phyloP scores from a whole-genome alignment of 2,888 invertebrate species.

The Coecobrya sp. region DNA sequence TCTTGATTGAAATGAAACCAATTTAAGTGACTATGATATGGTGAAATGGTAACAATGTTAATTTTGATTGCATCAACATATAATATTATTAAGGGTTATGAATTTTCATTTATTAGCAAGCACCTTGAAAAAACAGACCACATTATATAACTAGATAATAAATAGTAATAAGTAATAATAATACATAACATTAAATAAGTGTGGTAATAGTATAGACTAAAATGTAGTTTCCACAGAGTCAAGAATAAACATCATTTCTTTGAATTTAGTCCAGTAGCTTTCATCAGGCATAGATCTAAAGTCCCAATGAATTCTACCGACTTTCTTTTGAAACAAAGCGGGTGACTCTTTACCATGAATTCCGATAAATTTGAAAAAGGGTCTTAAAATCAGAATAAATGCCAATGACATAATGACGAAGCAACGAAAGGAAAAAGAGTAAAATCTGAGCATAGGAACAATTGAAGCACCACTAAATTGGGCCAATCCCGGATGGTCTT shows the following conservation, averaged over 20 bases:
- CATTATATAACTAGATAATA: not conserved
- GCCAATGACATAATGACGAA: constrained; percentile 83
- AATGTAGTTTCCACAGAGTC: constrained; percentile 62
- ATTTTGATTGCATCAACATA: too few species aligned
- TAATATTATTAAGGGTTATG: not conserved
- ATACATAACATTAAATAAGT: too few species aligned
- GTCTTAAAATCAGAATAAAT: constrained; percentile 82
- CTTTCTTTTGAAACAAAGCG: constrained; percentile 80
- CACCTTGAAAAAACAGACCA: constrained; percentile 1
- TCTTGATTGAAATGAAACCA: too few species aligned
- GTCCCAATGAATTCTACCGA: constrained; percentile 80
- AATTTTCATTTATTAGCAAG: constrained; percentile 16
- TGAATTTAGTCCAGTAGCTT: not conserved
- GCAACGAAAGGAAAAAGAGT: constrained; percentile 84
- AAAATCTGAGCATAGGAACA: constrained; percentile 85
- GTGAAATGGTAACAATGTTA: too few species aligned
- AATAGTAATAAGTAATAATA: not conserved
- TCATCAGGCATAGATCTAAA: constrained; percentile 68
- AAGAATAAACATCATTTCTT: constrained; percentile 39
- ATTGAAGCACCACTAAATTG: constrained; percentile 84
- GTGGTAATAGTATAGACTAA: too few species aligned
- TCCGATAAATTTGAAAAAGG: constrained; percentile 79
- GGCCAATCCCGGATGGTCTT: constrained; percentile 85
- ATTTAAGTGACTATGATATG: too few species aligned
- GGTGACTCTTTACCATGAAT: constrained; percentile 84